Percentiles rank a stretch among this genome's conserved stretches.
These are phyloP conservation scores for Cataglyphis rosenhaueri DNA, from an alignment of 2,888 invertebrate species.

Conservation along the genomic window DNA sequence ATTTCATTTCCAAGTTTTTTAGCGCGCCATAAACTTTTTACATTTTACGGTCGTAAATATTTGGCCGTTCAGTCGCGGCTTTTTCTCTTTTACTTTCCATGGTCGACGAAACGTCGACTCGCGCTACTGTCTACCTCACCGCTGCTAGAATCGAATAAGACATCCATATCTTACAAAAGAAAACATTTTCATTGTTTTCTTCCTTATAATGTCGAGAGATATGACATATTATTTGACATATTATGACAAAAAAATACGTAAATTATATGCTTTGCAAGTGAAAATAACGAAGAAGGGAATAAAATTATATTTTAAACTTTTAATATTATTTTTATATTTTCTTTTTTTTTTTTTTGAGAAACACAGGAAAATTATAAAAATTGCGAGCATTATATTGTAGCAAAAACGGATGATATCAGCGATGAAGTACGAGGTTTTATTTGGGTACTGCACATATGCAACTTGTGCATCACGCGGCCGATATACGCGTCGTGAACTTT, in stretches of 20 bases:
- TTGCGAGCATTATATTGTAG: not conserved
- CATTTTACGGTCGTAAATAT: constrained; percentile 29
- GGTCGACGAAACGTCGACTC: constrained; percentile 22
- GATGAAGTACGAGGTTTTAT: constrained; percentile 2
- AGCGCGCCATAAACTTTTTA: constrained; percentile 39
- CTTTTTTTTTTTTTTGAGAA: not conserved
- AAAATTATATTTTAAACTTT: not conserved
- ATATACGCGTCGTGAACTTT: constrained; percentile 32
- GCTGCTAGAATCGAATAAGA: constrained; percentile 10
- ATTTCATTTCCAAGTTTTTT: constrained; percentile 26
- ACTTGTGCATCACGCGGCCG: constrained; percentile 19
- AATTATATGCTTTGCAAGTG: not conserved
- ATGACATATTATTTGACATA: not conserved
- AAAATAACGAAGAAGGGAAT: not conserved
- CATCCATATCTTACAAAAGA: not conserved
- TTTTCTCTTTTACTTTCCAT: constrained; percentile 1
- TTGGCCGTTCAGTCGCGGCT: not conserved
- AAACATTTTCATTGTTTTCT: not conserved
- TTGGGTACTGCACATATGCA: not conserved
- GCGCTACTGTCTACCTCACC: constrained; percentile 1
- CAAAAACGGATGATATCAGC: constrained; percentile 1
- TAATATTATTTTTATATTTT: constrained; percentile 1
- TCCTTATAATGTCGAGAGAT: not conserved
- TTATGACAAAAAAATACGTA: not conserved
- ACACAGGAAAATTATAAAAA: not conserved